These are phyloP conservation scores for Propithecus perrieri DNA, from an alignment of 2,797 vertebrate species.

Conservation along the genomic window DNA sequence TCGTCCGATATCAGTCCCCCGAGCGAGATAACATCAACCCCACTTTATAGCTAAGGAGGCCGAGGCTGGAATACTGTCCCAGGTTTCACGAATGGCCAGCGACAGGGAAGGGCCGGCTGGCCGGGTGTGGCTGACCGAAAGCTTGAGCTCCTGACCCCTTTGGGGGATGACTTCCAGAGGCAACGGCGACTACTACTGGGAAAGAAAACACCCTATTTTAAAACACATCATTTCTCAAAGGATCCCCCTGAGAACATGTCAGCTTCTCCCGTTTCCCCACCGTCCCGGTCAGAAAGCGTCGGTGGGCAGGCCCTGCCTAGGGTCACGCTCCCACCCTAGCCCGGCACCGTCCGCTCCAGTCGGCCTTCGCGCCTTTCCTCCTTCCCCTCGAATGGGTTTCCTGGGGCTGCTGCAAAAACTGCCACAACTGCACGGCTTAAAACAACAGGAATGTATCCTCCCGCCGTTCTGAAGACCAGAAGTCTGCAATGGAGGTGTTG, in stretches of 20 bases:
- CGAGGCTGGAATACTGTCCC: neutral
- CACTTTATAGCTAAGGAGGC: neutral
- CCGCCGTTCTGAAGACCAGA: neutral
- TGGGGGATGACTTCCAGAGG: neutral
- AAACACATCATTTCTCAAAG: neutral
- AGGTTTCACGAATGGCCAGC: neutral
- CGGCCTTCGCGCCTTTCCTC: accelerated
- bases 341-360: accelerated
- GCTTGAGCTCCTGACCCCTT: neutral
- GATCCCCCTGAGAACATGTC: neutral
- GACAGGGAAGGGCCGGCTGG: too few species aligned
- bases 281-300: neutral
- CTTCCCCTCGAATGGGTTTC: too few species aligned
- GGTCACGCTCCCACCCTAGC: neutral
- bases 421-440: neutral
- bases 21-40: neutral
- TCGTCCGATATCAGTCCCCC: neutral
- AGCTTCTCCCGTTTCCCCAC: accelerated
- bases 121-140: accelerated
- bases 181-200: accelerated
- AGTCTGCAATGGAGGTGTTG: neutral
- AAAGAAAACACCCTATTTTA: neutral
- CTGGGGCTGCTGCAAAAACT: accelerated
- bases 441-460: neutral
- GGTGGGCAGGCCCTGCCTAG: neutral